Evolutionary conservation across 2,113 vertebrate species (phyloP).

Genomic region (Chitala chitala): DNA sequence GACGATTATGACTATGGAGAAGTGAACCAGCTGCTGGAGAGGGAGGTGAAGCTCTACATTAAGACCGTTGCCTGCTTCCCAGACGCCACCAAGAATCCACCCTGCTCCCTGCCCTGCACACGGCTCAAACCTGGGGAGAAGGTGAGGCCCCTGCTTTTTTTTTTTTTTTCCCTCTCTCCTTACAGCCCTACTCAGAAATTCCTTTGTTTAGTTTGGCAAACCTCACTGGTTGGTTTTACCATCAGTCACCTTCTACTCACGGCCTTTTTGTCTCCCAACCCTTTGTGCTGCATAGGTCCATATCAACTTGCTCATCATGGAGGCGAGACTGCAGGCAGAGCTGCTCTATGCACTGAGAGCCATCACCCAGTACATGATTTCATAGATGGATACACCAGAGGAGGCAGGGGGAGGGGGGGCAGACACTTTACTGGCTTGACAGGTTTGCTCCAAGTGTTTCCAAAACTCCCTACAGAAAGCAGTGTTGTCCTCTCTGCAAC

Average conservation of each 20-base stretch:
- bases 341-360: constrained; percentile 77
- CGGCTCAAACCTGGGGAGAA: constrained; percentile 75
- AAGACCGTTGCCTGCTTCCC: constrained; percentile 81
- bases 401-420: not conserved
- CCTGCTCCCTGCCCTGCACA: constrained; percentile 70
- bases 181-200: too few relatives aligned
- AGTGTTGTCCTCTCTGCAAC: constrained; percentile 1
- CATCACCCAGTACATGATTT: constrained; percentile 85
- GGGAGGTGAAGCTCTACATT: constrained; percentile 76
- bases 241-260: too few relatives aligned
- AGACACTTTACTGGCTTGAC: not conserved
- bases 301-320: constrained; percentile 80
- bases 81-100: constrained; percentile 68
- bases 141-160: constrained; percentile 46
- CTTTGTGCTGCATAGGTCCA: constrained; percentile 59
- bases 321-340: constrained; percentile 83
- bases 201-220: too few relatives aligned
- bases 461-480: not conserved
- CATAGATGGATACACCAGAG: constrained; percentile 41
- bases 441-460: constrained; percentile 20
- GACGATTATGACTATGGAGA: constrained; percentile 84
- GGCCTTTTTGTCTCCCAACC: not conserved
- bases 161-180: not conserved
- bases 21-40: constrained; percentile 76
- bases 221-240: too few relatives aligned